phyloP scores from a whole-genome alignment of 2,113 vertebrate species.

The Chlamydotis undulata region DNA sequence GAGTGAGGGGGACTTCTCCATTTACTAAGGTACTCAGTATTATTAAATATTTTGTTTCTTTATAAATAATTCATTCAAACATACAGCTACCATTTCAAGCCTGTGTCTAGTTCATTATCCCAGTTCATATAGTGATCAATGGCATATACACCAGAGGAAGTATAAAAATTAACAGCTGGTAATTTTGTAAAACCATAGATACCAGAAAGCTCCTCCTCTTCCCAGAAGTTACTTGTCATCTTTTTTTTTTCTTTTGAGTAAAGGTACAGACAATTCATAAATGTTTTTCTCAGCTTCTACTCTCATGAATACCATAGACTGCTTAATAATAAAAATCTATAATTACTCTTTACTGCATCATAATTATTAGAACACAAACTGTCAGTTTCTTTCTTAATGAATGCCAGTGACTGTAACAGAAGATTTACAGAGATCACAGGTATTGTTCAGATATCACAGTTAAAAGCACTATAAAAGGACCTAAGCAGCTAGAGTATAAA shows the following conservation, averaged over 20 bases:
- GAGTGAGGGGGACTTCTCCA: neutral
- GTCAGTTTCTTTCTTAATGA: constrained; percentile 14
- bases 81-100: neutral
- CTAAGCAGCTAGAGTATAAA: neutral
- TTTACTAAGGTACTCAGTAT: neutral
- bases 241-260: neutral
- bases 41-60: neutral
- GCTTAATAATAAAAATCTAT: constrained; percentile 35
- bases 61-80: neutral
- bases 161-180: neutral
- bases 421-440: neutral
- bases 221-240: neutral
- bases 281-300: neutral
- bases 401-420: neutral
- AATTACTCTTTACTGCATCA: constrained; percentile 22
- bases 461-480: neutral
- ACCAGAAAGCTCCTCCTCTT: neutral
- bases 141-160: neutral
- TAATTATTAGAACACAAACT: constrained; percentile 40
- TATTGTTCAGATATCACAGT: neutral
- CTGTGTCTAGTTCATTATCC: neutral
- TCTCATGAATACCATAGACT: constrained; percentile 23
- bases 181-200: neutral
- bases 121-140: neutral
- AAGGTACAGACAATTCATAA: neutral